These are phyloP conservation scores for Petrosia ficiformis DNA, from an alignment of 37 sponge, comb jelly and placozoan genomes.

Conservation along the genomic window DNA sequence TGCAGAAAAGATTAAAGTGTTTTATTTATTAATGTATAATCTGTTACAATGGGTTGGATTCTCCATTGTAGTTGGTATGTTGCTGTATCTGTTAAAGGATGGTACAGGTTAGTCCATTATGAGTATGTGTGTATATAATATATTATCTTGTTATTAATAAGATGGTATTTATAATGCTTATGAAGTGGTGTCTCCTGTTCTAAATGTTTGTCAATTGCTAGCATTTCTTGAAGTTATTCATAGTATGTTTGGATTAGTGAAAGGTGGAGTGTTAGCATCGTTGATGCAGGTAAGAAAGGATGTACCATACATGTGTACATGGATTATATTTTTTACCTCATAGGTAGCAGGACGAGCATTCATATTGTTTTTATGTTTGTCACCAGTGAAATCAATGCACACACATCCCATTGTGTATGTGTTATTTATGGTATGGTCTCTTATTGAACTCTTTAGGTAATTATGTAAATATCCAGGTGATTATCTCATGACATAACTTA, in stretches of 20 bases:
- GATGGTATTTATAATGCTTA: conserved; percentile 53
- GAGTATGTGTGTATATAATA: background rate
- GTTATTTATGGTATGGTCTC: conserved; percentile 79
- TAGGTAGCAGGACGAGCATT: conserved; percentile 72
- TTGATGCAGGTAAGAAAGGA: conserved; percentile 56
- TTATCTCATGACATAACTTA: background rate
- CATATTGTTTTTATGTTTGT: conserved; percentile 58
- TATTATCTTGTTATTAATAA: background rate
- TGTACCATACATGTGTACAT: background rate
- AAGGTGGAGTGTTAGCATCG: conserved; percentile 39
- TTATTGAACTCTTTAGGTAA: conserved; percentile 74
- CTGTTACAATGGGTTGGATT: conserved; percentile 63
- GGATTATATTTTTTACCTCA: no score
- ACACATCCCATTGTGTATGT: conserved; percentile 46
- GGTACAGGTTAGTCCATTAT: background rate
- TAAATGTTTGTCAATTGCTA: conserved; percentile 53
- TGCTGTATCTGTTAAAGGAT: conserved; percentile 3
- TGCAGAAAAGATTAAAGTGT: conserved; percentile 4
- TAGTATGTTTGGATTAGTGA: conserved; percentile 59
- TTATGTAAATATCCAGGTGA: background rate
- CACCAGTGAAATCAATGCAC: conserved; percentile 47
- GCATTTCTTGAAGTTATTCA: conserved; percentile 71
- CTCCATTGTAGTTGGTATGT: conserved; percentile 27
- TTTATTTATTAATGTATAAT: conserved; percentile 65
- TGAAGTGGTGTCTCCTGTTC: conserved; percentile 32